These are phyloP conservation scores for Periparus ater DNA, from an alignment of 2,797 vertebrate genomes.

Conservation along the genomic window DNA sequence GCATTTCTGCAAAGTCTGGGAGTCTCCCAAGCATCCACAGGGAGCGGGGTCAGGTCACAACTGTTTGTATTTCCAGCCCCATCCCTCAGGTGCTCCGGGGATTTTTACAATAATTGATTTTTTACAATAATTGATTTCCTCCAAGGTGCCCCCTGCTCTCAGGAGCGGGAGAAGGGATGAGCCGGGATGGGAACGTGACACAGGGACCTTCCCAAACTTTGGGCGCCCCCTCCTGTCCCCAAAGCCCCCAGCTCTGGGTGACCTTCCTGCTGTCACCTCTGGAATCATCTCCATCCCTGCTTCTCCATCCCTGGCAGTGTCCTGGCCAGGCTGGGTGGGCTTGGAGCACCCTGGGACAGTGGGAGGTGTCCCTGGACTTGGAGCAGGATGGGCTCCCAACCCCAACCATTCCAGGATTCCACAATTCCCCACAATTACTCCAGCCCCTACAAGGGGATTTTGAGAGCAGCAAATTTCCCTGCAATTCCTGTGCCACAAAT, in stretches of 20 bases:
- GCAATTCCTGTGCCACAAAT: background rate
- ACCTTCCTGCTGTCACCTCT: background rate
- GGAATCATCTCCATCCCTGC: background rate
- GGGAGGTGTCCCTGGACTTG: background rate
- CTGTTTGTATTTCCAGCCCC: background rate
- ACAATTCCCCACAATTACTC: background rate
- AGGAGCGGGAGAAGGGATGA: rapidly evolving
- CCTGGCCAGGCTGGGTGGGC: background rate
- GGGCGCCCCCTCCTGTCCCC: rapidly evolving
- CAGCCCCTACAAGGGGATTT: background rate
- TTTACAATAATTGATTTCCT: background rate
- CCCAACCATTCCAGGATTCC: background rate
- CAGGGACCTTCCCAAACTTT: too few relatives aligned
- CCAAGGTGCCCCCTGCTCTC: background rate
- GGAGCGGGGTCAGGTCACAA: background rate
- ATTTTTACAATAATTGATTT: background rate
- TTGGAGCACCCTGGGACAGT: background rate
- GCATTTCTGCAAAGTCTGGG: rapidly evolving
- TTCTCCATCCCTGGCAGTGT: background rate
- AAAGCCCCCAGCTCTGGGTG: background rate
- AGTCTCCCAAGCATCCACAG: background rate
- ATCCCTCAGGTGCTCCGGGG: background rate
- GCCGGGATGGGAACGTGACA: rapidly evolving
- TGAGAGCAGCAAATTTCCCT: background rate
- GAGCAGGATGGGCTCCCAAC: background rate